Conservation (phyloP, 2,888 invertebrate genomes). For the Melanostoma mellinum region DNA sequence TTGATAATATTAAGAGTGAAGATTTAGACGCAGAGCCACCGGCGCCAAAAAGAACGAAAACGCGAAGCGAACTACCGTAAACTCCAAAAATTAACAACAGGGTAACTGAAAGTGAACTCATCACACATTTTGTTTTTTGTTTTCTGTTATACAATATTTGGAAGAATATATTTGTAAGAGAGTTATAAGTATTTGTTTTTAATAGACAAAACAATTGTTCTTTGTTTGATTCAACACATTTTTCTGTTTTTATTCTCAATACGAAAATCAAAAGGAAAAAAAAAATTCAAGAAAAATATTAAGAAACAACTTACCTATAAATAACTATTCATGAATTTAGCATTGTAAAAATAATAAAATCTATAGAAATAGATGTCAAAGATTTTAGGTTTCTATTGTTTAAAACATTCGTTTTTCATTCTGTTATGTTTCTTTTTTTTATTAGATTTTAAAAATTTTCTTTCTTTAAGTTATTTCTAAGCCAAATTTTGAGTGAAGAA, state of each 20-base stretch:
- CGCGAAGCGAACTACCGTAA: constrained; percentile 35
- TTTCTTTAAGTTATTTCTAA: constrained; percentile 53
- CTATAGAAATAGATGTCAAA: constrained; percentile 59
- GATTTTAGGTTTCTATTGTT: constrained; percentile 45
- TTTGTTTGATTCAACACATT: constrained; percentile 11
- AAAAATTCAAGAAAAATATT: constrained; percentile 11
- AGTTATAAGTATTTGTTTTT: constrained; percentile 14
- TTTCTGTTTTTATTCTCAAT: constrained; percentile 30
- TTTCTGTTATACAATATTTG: constrained; percentile 47
- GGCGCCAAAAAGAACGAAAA: constrained; percentile 68
- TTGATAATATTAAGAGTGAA: constrained; percentile 60
- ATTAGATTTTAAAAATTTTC: constrained; percentile 26
- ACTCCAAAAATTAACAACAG: background rate
- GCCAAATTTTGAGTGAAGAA: constrained; percentile 44
- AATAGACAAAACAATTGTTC: background rate
- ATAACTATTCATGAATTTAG: constrained; percentile 39
- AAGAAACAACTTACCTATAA: background rate
- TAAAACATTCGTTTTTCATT: constrained; percentile 41
- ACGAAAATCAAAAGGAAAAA: constrained; percentile 22
- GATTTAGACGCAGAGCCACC: constrained; percentile 52
- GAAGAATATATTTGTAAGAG: constrained; percentile 46
- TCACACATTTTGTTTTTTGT: constrained; percentile 38
- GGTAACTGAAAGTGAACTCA: constrained; percentile 29
- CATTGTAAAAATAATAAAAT: constrained; percentile 49
- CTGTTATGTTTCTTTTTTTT: constrained; percentile 44